Base-by-base conservation (phyloP, 2,113 vertebrate genomes). In the Sapayoa aenigma region DNA sequence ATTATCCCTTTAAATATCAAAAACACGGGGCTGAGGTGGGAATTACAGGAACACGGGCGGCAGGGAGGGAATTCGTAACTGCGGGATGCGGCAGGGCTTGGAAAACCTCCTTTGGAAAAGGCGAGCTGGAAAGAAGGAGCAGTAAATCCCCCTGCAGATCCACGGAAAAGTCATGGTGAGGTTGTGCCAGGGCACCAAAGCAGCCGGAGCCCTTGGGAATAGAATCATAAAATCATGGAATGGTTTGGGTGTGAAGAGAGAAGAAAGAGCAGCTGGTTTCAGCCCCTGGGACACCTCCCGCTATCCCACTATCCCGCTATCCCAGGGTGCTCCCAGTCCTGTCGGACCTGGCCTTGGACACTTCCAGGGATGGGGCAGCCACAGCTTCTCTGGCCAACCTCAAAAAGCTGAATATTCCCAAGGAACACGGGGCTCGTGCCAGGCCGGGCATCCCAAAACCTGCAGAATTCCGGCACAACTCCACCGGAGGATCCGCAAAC, bases 101-200 rank as follows among this genome's bases (percentile, higher is more conserved):
- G 20, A 79, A 79, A 59, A 60, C 1, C 28, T 55, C 67, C 49
- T 47, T 17, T 0, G 3, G n/a, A 65, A 39, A 5, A n/a, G 44
- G 19, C 7, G 46, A 46, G 46, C 46, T 46, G 46, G 46, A 46
- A 20, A 46, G 46, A 21, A 46, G 19, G 46, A 46, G 46, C 46
- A 55, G 10, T 1, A 41, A 2, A 50, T 24, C 23, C 21, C 49
- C 49, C 22, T 50, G 24, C 11, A 41, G 49, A 68, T 0, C 1
- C 19, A 3, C 0, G 5, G 37, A 58, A 44, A 5, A 37, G 37
- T 3, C 23, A 20, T 24, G n/a, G 58, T 27, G 52, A 80, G 47
- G 58, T 55, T 50, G 52, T 56, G 68, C 10, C 33, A 9, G 42
- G 59, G 62, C 46, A 79, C 9, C 24, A 24, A 39, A 55, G 35